Conservation (phyloP, 2,113 vertebrate genomes). For the Pungitius pungitius region DNA sequence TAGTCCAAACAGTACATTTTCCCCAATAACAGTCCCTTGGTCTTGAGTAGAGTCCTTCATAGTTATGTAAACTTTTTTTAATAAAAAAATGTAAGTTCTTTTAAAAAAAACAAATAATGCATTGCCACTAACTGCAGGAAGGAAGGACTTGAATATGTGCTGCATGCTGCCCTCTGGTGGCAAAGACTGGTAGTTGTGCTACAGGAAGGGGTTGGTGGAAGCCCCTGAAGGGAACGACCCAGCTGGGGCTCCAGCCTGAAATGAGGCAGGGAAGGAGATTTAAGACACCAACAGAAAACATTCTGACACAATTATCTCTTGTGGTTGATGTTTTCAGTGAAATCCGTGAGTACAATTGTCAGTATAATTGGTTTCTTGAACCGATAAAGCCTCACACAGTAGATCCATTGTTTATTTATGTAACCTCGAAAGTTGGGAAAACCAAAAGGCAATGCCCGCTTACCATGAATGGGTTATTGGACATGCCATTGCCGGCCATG, state of each 20-base stretch:
- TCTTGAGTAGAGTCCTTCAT: conserved; percentile 79
- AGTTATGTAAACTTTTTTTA: conserved; percentile 72
- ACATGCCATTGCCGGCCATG: conserved; percentile 87
- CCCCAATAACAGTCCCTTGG: conserved; percentile 84
- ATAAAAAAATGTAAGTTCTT: conserved; percentile 23
- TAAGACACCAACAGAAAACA: neutral
- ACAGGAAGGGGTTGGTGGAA: conserved; percentile 98
- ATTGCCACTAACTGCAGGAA: conserved; percentile 85
- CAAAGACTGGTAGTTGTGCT: conserved; percentile 84
- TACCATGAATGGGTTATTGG: conserved; percentile 98
- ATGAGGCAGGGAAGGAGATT: neutral
- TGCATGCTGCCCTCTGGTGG: conserved; percentile 87
- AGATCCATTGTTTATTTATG: neutral
- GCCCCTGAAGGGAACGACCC: conserved; percentile 91
- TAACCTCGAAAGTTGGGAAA: neutral
- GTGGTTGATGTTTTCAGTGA: neutral
- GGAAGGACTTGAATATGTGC: conserved; percentile 89
- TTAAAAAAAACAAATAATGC: conserved; percentile 83
- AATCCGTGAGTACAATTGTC: neutral
- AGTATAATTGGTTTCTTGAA: neutral
- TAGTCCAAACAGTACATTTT: conserved; percentile 76
- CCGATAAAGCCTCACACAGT: neutral
- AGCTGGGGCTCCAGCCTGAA: conserved; percentile 89
- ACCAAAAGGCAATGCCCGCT: conserved; percentile 51
- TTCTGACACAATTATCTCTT: neutral